Evolutionary conservation across 2,888 invertebrate genomes (phyloP).

Genomic region (Platynereis dumerilii): DNA sequence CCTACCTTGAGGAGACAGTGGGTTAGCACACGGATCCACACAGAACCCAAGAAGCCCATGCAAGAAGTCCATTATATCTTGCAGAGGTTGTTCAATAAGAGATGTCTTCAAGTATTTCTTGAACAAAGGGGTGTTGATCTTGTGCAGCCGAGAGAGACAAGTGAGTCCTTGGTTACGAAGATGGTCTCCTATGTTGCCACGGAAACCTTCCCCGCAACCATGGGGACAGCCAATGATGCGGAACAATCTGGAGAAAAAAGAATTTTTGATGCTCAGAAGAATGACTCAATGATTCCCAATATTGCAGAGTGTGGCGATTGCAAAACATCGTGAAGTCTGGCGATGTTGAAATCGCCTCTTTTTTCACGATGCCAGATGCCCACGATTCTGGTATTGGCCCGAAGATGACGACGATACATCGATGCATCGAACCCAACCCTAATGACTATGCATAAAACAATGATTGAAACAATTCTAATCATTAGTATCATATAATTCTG

Average conservation of each 20-base stretch:
- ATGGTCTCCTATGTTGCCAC: constrained; percentile 53
- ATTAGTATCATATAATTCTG: too few relatives aligned
- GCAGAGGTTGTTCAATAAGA: constrained; percentile 74
- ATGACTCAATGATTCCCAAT: background rate
- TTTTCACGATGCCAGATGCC: too few relatives aligned
- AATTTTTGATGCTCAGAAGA: constrained; percentile 4
- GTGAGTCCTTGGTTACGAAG: constrained; percentile 85
- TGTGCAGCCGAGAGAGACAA: constrained; percentile 78
- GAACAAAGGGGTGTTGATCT: constrained; percentile 73
- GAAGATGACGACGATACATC: too few relatives aligned
- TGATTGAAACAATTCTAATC: too few relatives aligned
- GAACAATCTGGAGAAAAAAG: constrained; percentile 75
- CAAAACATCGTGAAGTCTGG: too few relatives aligned
- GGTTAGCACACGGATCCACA: constrained; percentile 73
- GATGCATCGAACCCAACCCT: too few relatives aligned
- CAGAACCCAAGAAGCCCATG: constrained; percentile 97
- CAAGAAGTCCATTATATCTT: constrained; percentile 89
- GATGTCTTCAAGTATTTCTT: constrained; percentile 75
- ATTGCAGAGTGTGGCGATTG: background rate
- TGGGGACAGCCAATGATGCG: constrained; percentile 93
- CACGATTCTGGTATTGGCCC: too few relatives aligned
- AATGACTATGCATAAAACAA: too few relatives aligned
- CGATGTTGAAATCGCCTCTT: too few relatives aligned
- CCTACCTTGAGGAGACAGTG: constrained; percentile 12
- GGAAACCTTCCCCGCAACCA: constrained; percentile 80